Conservation (phyloP, 2,888 invertebrate species). For the Troides oblongomaculatus region DNA sequence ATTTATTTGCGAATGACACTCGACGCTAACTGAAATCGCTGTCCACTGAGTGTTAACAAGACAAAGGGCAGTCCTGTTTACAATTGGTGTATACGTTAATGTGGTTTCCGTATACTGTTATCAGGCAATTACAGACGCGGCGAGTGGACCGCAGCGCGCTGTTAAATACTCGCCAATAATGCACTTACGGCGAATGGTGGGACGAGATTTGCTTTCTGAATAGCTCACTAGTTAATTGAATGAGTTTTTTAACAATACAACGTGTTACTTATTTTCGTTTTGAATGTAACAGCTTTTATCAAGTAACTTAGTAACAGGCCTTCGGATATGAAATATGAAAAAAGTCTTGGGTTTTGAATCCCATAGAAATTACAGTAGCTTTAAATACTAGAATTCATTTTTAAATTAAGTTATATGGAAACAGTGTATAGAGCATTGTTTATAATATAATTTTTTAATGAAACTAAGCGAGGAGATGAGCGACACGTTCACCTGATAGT, state of each 20-base stretch:
- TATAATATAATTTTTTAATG: too few species aligned
- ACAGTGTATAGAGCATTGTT: too few species aligned
- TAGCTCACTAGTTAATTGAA: conserved; percentile 64
- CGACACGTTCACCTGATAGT: too few species aligned
- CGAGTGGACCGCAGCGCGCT: conserved; percentile 55
- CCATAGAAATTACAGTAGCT: too few species aligned
- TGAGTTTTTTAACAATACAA: conserved; percentile 47
- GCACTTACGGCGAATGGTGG: conserved; percentile 64
- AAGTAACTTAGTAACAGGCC: neutral
- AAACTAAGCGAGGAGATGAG: too few species aligned
- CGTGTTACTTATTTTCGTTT: conserved; percentile 8
- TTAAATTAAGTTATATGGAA: too few species aligned
- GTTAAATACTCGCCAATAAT: conserved; percentile 65
- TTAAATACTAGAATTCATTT: too few species aligned
- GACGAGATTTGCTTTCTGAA: conserved; percentile 65
- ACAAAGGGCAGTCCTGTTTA: conserved; percentile 35
- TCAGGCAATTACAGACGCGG: conserved; percentile 58
- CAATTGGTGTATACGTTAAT: conserved; percentile 46
- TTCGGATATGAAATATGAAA: neutral
- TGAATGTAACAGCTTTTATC: neutral
- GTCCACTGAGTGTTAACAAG: conserved; percentile 27
- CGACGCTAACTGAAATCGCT: conserved; percentile 35
- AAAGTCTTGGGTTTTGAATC: neutral
- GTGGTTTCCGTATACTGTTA: conserved; percentile 55
- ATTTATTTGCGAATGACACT: conserved; percentile 39